These are phyloP conservation scores for Sus cebifrons DNA, from an alignment of 2,797 vertebrate species.

Conservation along the genomic window DNA sequence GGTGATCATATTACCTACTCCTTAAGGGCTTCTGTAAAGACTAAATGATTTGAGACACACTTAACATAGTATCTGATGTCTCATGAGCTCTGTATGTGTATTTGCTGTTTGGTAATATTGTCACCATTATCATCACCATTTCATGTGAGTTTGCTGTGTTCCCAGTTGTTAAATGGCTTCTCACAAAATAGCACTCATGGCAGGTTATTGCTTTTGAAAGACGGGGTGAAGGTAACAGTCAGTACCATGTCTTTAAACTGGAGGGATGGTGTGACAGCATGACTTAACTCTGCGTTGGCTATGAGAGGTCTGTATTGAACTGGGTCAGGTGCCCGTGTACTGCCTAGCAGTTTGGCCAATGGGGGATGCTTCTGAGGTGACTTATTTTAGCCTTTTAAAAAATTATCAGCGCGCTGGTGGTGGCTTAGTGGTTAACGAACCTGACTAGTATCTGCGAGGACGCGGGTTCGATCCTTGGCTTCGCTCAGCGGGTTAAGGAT, in stretches of 20 bases:
- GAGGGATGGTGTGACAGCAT: neutral
- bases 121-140: neutral
- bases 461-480: no score
- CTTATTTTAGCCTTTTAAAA: neutral
- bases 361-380: neutral
- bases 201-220: neutral
- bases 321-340: rapidly evolving
- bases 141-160: neutral
- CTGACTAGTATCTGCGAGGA: no score
- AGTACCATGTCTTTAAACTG: neutral
- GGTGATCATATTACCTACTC: neutral
- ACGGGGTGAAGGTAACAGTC: neutral
- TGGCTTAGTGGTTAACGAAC: no score
- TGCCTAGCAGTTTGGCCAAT: neutral
- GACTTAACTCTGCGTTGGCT: neutral
- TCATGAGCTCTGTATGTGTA: rapidly evolving
- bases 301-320: neutral
- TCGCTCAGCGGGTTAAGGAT: no score
- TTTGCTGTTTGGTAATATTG: neutral
- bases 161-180: neutral
- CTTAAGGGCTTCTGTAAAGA: neutral
- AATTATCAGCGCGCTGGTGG: neutral
- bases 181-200: no score
- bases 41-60: neutral
- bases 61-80: neutral